Base-by-base conservation (phyloP, 2,113 vertebrate genomes). In the Gavia stellata region DNA sequence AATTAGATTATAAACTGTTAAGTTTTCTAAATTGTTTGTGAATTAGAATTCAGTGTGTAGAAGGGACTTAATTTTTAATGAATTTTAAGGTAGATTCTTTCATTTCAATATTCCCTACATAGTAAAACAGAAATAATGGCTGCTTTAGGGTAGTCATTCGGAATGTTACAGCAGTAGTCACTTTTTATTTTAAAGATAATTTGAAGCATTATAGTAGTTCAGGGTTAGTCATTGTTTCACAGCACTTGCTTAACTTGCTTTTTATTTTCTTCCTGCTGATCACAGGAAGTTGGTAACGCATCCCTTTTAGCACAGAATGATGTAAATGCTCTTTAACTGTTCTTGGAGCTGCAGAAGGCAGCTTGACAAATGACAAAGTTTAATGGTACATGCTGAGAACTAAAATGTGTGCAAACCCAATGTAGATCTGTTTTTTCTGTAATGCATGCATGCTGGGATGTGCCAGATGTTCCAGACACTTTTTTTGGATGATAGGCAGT, bases 311-410 rank as follows among this genome's bases (percentile, higher is more conserved):
- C 61, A 85, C 53, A 44, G 50, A 94, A 24, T 50, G 49, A 65
- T 88, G 77, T 82, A 74, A 59, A 93, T 20, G 26, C 63, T 92
- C 38, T 74, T 68, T 63, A 42, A 10, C 40, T 90, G 44, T 9
- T 91, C 95, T 55, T 93, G 91, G 65, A 88, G 66, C 86, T 89
- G 87, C 81, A 86, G 71, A 95, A 95, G 86, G 50, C 85, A 95
- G 86, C 36, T 77, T 87, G 88, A 94, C 77, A 97, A 94, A 96
- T 11, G 17, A 26, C 40, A 24, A 63, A 87, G 47, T 91, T 91
- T 88, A 91, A 70, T 70, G 86, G 66, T 6, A 93, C 72, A 61
- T 40, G 53, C 19, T 63, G 95, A 88, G 86, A 92, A 45, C 61
- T 94, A 61, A 95, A 96, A 92, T 77, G 42, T 75, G 58, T n/a